These are phyloP conservation scores for Drosophila chauvacae DNA, from an alignment of 1,140 invertebrate genomes.

Conservation along the genomic window DNA sequence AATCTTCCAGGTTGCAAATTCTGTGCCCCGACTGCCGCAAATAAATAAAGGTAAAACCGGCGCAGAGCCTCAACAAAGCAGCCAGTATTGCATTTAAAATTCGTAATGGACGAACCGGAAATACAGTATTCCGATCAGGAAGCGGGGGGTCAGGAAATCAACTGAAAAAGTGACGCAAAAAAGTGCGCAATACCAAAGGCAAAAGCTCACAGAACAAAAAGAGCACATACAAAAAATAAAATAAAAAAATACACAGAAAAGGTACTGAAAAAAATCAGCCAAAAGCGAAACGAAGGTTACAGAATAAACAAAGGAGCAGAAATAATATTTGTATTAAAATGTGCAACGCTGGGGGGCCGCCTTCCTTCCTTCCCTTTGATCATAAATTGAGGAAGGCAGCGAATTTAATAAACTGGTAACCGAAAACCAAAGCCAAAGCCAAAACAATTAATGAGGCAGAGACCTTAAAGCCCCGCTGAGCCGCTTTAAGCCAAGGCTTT, in stretches of 20 bases:
- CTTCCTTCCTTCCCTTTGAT: slow-evolving; percentile 39
- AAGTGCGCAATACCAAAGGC: slow-evolving; percentile 56
- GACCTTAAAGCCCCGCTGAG: slow-evolving; percentile 5
- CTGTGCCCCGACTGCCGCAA: slow-evolving; percentile 1
- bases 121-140: slow-evolving; percentile 81
- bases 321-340: slow-evolving; percentile 49
- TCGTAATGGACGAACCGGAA: slow-evolving; percentile 77
- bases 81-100: slow-evolving; percentile 68
- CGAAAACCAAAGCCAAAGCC: slow-evolving; percentile 6
- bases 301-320: slow-evolving; percentile 35
- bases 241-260: background rate
- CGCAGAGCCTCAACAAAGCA: slow-evolving; percentile 29
- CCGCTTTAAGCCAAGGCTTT: slow-evolving; percentile 19
- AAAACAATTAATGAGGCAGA: slow-evolving; percentile 10
- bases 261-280: background rate
- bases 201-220: slow-evolving; percentile 26
- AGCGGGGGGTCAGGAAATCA: slow-evolving; percentile 72
- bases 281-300: slow-evolving; percentile 10
- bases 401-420: slow-evolving; percentile 17
- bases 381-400: slow-evolving; percentile 13
- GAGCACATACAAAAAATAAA: slow-evolving; percentile 3
- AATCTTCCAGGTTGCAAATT: slow-evolving; percentile 21
- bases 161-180: slow-evolving; percentile 74
- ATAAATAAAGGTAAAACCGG: slow-evolving; percentile 17
- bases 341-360: slow-evolving; percentile 5